Evolutionary conservation across 2,888 invertebrate species (phyloP).

Genomic region (Cyaniris semiargus): DNA sequence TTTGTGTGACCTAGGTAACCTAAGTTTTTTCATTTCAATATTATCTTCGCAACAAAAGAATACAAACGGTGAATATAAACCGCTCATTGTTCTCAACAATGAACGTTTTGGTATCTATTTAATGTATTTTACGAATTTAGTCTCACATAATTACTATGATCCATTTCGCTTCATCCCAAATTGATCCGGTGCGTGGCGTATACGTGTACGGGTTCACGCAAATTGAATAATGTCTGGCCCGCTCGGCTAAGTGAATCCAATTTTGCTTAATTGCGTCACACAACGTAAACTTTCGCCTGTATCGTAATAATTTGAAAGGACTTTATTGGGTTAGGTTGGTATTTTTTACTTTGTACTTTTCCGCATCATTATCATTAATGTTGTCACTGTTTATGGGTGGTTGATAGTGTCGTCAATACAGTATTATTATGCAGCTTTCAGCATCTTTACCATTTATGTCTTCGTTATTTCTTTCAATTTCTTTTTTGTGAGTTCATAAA

Average conservation of each 20-base stretch:
- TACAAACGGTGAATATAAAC: not conserved
- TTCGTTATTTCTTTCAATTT: too few species aligned
- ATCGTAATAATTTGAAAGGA: not conserved
- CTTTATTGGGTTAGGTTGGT: not conserved
- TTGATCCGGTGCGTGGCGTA: slow-evolving; percentile 51
- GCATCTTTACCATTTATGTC: too few species aligned
- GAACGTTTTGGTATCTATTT: slow-evolving; percentile 4
- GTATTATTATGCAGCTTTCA: too few species aligned
- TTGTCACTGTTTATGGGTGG: not conserved
- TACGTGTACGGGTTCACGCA: slow-evolving; percentile 54
- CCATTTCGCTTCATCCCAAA: slow-evolving; percentile 31
- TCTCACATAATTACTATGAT: slow-evolving; percentile 27
- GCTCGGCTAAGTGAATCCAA: slow-evolving; percentile 69
- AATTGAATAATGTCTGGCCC: slow-evolving; percentile 73
- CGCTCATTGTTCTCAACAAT: slow-evolving; percentile 2
- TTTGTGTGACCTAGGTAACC: not conserved
- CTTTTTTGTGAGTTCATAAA: too few species aligned
- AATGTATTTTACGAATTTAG: slow-evolving; percentile 4
- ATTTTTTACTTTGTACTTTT: not conserved
- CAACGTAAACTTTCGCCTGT: slow-evolving; percentile 40
- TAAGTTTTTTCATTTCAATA: slow-evolving; percentile 7
- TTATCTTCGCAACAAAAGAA: not conserved
- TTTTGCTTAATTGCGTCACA: slow-evolving; percentile 62
- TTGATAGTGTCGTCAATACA: too few species aligned
- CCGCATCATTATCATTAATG: not conserved